A percentile compares a stretch with the other conserved stretches of the same genome.
phyloP scores from a whole-genome alignment of 1,140 invertebrate genomes.

The Penaeus chinensis region DNA sequence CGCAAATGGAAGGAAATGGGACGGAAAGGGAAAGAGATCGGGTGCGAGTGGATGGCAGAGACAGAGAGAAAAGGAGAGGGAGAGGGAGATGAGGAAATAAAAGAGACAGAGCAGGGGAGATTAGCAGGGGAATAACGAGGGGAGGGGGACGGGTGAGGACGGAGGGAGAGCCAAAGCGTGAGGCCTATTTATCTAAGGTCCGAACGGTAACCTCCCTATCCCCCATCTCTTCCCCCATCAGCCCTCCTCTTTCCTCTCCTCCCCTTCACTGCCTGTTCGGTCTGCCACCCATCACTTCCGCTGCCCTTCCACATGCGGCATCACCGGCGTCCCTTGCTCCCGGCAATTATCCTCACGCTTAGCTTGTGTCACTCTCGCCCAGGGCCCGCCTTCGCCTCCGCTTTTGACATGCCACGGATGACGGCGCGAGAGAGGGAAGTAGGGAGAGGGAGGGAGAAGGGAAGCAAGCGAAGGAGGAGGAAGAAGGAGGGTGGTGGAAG shows the following conservation, averaged over 20 bases:
- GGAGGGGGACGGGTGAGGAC: neutral
- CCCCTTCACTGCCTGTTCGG: neutral
- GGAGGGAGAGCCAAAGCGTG: slow-evolving; percentile 1
- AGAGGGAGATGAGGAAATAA: neutral
- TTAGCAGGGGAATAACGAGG: neutral
- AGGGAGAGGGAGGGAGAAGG: neutral
- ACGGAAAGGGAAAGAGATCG: neutral
- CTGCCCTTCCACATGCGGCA: no score
- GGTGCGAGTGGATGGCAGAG: neutral
- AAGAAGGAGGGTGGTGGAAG: neutral
- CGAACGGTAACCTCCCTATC: no score
- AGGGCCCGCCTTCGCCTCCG: neutral
- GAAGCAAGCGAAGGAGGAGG: neutral
- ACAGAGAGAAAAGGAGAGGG: neutral
- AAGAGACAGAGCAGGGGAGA: neutral
- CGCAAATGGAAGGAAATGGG: neutral
- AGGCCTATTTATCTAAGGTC: neutral
- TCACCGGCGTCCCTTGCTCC: no score
- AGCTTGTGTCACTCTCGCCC: neutral
- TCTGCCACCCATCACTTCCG: no score
- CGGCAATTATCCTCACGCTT: no score
- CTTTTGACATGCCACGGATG: neutral
- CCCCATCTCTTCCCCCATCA: neutral
- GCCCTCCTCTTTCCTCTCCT: neutral
- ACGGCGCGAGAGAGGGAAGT: neutral